A percentile compares a stretch with the other conserved stretches of the same genome.
Evolutionary conservation across 2,888 invertebrate species (phyloP).

Genomic region (Caenorhabditis afra): DNA sequence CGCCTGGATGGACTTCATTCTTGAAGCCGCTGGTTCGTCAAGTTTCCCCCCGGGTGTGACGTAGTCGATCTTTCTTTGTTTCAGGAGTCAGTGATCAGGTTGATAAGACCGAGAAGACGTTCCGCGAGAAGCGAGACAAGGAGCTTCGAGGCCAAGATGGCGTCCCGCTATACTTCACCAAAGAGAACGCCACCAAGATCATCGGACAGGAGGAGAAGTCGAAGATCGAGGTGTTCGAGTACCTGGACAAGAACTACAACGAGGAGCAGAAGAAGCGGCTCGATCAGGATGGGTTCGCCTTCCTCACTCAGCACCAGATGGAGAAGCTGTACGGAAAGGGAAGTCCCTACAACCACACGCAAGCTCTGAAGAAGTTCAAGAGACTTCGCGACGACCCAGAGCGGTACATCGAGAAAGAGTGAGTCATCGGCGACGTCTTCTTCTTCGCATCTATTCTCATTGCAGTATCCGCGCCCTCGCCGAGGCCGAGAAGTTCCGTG

Average conservation of each 20-base stretch:
- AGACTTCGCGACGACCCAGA: slow-evolving; percentile 64
- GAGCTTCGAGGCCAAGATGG: slow-evolving; percentile 61
- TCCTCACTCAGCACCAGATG: slow-evolving; percentile 72
- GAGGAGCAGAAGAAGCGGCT: slow-evolving; percentile 72
- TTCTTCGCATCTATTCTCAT: too few relatives aligned
- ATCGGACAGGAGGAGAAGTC: slow-evolving; percentile 70
- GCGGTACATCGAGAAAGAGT: slow-evolving; percentile 67
- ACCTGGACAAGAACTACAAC: slow-evolving; percentile 72
- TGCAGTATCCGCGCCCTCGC: slow-evolving; percentile 70
- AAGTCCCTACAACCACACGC: slow-evolving; percentile 71
- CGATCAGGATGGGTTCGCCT: slow-evolving; percentile 74
- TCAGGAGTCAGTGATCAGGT: slow-evolving; percentile 64
- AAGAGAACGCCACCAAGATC: slow-evolving; percentile 61
- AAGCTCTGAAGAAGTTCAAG: slow-evolving; percentile 62
- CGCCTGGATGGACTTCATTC: slow-evolving; percentile 78
- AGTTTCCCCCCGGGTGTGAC: neutral
- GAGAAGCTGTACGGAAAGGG: slow-evolving; percentile 74
- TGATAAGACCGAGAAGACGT: slow-evolving; percentile 50
- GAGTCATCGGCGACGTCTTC: too few relatives aligned
- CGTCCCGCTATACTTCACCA: slow-evolving; percentile 67
- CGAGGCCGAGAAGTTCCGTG: slow-evolving; percentile 65
- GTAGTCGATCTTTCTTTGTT: slow-evolving; percentile 1
- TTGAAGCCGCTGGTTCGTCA: slow-evolving; percentile 75
- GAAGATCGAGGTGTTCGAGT: slow-evolving; percentile 76
- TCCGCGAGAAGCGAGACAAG: slow-evolving; percentile 50